phyloP scores from a whole-genome alignment of 53 echinoderm and acorn worm species.

The Holothuria leucospilota region DNA sequence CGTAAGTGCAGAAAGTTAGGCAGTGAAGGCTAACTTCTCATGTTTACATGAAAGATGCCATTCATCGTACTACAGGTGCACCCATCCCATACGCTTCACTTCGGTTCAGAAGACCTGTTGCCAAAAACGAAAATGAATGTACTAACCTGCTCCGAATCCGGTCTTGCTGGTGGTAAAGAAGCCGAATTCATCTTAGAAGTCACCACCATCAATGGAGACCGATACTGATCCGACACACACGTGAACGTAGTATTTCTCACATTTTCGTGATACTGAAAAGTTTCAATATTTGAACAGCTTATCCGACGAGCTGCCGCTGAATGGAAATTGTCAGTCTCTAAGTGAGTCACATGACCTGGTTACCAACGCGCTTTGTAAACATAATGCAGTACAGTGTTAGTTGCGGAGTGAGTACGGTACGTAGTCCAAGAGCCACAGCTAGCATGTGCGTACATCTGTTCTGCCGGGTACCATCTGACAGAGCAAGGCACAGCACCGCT shows the following conservation, averaged over 20 bases:
- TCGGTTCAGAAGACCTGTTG: not conserved
- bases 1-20: too few relatives aligned
- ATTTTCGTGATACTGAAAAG: slow-evolving; percentile 39
- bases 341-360: slow-evolving; percentile 33
- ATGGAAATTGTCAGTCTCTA: slow-evolving; percentile 4
- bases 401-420: too few relatives aligned
- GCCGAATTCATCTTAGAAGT: slow-evolving; percentile 22
- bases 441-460: too few relatives aligned
- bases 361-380: slow-evolving; percentile 35
- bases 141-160: slow-evolving; percentile 40
- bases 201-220: slow-evolving; percentile 39
- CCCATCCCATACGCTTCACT: slow-evolving; percentile 10
- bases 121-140: not conserved
- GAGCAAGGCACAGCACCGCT: too few relatives aligned
- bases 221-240: slow-evolving; percentile 25
- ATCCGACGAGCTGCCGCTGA: not conserved
- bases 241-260: slow-evolving; percentile 27
- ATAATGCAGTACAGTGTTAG: not conserved
- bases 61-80: too few relatives aligned
- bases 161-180: slow-evolving; percentile 31
- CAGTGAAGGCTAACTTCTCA: too few relatives aligned
- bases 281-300: slow-evolving; percentile 33
- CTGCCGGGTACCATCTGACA: too few relatives aligned
- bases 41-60: too few relatives aligned
- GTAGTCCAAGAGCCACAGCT: too few relatives aligned